Evolutionary conservation across 2,797 vertebrate genomes (phyloP).

Genomic region (Alosa sapidissima): DNA sequence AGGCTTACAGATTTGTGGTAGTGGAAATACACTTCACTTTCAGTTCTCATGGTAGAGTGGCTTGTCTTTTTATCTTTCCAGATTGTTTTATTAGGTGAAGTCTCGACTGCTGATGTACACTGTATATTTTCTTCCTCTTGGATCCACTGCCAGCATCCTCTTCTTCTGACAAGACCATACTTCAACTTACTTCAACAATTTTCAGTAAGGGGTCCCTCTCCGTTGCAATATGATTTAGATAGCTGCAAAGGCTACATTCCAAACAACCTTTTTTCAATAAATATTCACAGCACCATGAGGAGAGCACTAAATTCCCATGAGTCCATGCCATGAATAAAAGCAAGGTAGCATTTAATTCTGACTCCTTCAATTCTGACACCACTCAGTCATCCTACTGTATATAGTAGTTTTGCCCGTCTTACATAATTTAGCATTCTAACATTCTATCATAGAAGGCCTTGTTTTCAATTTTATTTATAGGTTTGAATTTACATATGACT

Average conservation of each 20-base stretch:
- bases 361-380: neutral
- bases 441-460: too few relatives aligned
- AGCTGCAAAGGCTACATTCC: neutral
- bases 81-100: neutral
- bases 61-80: neutral
- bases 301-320: neutral
- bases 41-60: neutral
- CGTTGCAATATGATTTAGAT: neutral
- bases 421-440: neutral
- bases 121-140: neutral
- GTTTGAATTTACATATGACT: too few relatives aligned
- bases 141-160: neutral
- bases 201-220: neutral
- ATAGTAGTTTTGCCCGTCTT: neutral
- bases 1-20: neutral
- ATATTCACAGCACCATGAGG: neutral
- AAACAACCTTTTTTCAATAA: neutral
- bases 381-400: neutral
- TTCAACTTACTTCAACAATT: neutral
- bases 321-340: neutral
- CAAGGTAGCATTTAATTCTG: neutral
- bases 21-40: neutral
- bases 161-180: neutral
- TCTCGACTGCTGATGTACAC: neutral
- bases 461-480: too few relatives aligned